Evolutionary conservation across 2,113 vertebrate genomes (phyloP).

Genomic region (Canis aureus): DNA sequence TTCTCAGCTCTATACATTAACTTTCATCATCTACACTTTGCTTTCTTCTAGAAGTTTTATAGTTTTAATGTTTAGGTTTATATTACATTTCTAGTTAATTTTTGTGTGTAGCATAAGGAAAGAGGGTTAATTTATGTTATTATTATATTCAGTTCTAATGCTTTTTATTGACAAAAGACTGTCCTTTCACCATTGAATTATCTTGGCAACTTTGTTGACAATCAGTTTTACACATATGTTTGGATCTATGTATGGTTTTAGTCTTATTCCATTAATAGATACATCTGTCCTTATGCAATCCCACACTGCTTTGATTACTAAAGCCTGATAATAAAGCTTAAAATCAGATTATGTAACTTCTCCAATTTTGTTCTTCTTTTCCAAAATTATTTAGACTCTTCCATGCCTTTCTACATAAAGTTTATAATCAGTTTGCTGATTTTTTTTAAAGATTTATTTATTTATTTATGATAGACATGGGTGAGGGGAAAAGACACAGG

Average conservation of each 20-base stretch:
- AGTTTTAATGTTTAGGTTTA: constrained; percentile 27
- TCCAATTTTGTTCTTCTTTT: constrained; percentile 34
- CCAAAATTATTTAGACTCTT: constrained; percentile 10
- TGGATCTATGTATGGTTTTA: constrained; percentile 15
- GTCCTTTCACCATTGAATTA: background rate
- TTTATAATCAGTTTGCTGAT: constrained; percentile 20
- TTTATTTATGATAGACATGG: no score
- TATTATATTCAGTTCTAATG: background rate
- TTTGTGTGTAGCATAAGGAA: background rate
- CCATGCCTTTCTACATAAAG: background rate
- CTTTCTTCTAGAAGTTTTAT: constrained; percentile 39
- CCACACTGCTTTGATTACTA: background rate
- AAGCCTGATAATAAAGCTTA: constrained; percentile 11
- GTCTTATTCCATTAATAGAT: background rate
- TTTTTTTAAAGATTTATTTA: background rate
- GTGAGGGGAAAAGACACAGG: no score
- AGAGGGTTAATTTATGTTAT: background rate
- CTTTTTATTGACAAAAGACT: background rate
- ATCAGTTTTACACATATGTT: background rate
- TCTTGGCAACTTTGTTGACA: background rate
- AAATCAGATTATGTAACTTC: constrained; percentile 18
- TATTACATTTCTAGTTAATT: constrained; percentile 27
- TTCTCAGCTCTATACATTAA: background rate
- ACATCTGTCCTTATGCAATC: background rate
- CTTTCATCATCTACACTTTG: background rate